A percentile compares a stretch with the other conserved stretches of the same genome.
phyloP scores from a whole-genome alignment of 2,113 vertebrate genomes.

The Peromyscus maniculatus region DNA sequence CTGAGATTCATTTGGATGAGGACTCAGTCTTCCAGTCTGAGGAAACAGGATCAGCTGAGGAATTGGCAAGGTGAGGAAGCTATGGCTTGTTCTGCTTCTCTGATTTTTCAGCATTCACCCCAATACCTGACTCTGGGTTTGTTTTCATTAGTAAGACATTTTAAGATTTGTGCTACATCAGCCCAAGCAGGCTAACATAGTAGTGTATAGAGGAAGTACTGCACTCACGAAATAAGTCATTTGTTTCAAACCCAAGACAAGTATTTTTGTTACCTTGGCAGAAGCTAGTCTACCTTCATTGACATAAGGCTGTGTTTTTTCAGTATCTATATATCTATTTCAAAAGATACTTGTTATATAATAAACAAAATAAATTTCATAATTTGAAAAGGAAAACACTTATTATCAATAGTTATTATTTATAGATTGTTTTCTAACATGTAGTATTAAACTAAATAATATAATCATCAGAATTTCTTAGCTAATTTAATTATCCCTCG shows the following conservation, averaged over 20 bases:
- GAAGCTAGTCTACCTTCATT: background rate
- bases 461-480: background rate
- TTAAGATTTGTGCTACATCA: too few relatives aligned
- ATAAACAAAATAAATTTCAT: background rate
- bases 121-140: too few relatives aligned
- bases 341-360: background rate
- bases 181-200: background rate
- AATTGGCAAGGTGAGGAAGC: too few relatives aligned
- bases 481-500: background rate
- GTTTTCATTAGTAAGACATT: too few relatives aligned
- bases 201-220: background rate
- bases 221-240: background rate
- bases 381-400: background rate
- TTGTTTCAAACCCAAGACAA: background rate
- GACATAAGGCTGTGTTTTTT: background rate
- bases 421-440: conserved; percentile 18
- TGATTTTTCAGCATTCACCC: too few relatives aligned
- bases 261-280: background rate
- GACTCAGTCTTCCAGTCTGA: too few relatives aligned
- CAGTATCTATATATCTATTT: background rate
- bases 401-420: conserved; percentile 10
- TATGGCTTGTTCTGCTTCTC: too few relatives aligned
- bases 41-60: too few relatives aligned
- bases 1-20: too few relatives aligned
- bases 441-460: conserved; percentile 5